These are phyloP conservation scores for Erpornis zantholeuca DNA, from an alignment of 2,113 vertebrate species.

Conservation along the genomic window DNA sequence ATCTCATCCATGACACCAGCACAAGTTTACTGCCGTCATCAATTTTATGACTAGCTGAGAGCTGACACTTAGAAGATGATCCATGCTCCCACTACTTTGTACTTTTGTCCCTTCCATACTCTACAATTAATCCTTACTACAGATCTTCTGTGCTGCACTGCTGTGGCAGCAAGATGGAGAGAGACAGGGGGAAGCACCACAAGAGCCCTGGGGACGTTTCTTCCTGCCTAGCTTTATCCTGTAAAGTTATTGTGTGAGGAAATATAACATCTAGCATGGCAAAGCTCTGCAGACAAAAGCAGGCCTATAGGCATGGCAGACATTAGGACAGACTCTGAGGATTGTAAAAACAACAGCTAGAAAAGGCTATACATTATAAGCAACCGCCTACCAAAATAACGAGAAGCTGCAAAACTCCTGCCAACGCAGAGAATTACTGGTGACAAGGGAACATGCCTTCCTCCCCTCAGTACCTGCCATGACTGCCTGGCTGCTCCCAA, in stretches of 20 bases:
- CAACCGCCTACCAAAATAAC: not conserved
- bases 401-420: not conserved
- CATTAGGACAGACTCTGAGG: not conserved
- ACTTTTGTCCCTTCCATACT: not conserved
- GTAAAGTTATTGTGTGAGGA: not conserved
- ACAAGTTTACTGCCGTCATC: not conserved
- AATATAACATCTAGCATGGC: not conserved
- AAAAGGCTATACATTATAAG: not conserved
- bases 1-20: not conserved
- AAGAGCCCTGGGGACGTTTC: not conserved
- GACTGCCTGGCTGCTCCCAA: conserved; percentile 93
- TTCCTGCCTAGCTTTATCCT: not conserved
- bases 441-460: not conserved
- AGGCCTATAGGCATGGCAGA: not conserved
- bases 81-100: not conserved
- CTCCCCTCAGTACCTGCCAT: conserved; percentile 86
- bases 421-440: not conserved
- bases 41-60: not conserved
- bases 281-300: not conserved
- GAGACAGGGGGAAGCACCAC: not conserved
- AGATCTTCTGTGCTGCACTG: not conserved
- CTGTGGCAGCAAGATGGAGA: not conserved
- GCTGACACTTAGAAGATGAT: not conserved
- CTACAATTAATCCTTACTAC: not conserved
- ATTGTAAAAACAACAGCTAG: not conserved